Base-by-base conservation (phyloP, 2,113 vertebrate genomes). In the Apteryx mantelli region DNA sequence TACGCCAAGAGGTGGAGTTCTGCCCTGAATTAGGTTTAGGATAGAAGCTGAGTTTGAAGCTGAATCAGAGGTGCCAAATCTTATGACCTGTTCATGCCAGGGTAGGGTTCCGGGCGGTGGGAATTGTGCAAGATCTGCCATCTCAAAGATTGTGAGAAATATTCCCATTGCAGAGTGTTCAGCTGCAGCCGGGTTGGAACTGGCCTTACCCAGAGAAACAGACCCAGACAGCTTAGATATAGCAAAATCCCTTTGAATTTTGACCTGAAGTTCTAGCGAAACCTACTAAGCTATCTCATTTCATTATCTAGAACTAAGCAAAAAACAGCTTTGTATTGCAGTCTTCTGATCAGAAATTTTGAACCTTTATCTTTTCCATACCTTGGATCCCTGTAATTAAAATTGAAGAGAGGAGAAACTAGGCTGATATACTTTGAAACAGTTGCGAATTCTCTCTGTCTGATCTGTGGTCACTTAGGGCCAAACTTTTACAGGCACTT, bases 1-100 rank as follows among this genome's bases (percentile, higher is more conserved):
- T 84, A 19, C 0, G 96, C 96, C 95, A 98, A 94, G 97, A 88
- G 95, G 96, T 92, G 95, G 95, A 96, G 95, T 94, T 95, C 76
- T 90, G 71, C 69, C 80, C 91, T 78, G 3, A 34, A 95, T 96
- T 84, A 53, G 74, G 76, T 94, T 95, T 91, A 91, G 86, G 77
- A 52, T 86, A 64, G 87, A 88, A 90, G 64, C 3, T 76, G 60
- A 61, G 84, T 80, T 95, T 80, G 79, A 90, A 82, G 58, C 22
- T 44, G 75, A 81, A 91, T 91, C 69, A 75, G 75, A 95, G 76
- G 48, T 95, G 94, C 95, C 97, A 96, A 52, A 95, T 91, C 95
- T 85, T 53, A 13, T 52, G 88, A 93, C 90, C 78, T 70, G 21
- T 14, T 95, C 58, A 1, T 90, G 71, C 76, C 76, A 44, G 93